Percentiles rank a stretch among this genome's conserved stretches.
Conservation (phyloP, 2,888 invertebrate species). For the Sussaba pulchella region DNA sequence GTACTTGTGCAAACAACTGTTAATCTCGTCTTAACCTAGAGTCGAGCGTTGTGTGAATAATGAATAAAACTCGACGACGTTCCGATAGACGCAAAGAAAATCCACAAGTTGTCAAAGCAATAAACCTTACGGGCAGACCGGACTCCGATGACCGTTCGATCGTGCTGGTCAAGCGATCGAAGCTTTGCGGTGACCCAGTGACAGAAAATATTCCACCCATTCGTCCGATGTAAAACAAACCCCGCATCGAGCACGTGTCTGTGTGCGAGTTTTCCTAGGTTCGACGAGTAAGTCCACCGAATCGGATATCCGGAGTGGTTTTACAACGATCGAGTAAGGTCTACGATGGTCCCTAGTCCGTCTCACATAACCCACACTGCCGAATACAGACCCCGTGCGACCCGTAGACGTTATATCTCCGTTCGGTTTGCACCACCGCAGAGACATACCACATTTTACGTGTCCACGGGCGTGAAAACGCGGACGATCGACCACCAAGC, state of each 20-base stretch:
- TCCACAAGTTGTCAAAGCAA: too few species aligned
- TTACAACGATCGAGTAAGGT: slow-evolving; percentile 70
- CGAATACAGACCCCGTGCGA: slow-evolving; percentile 13
- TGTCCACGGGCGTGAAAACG: slow-evolving; percentile 41
- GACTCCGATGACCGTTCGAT: too few species aligned
- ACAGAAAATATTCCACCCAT: too few species aligned
- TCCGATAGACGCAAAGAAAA: too few species aligned
- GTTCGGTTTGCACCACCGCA: slow-evolving; percentile 1
- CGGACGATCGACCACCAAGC: slow-evolving; percentile 47
- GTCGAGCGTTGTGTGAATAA: neutral
- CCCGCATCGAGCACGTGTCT: slow-evolving; percentile 1
- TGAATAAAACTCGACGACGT: too few species aligned
- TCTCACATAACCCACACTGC: slow-evolving; percentile 33
- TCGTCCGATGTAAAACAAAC: too few species aligned
- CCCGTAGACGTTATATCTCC: neutral
- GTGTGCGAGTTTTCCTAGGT: neutral
- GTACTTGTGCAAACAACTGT: slow-evolving; percentile 52
- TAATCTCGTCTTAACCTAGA: slow-evolving; percentile 71
- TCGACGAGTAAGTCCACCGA: slow-evolving; percentile 68
- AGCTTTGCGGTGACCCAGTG: too few species aligned
- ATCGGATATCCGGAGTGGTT: slow-evolving; percentile 73
- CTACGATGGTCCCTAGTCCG: slow-evolving; percentile 70
- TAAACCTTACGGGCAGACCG: too few species aligned
- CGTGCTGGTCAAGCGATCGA: too few species aligned
- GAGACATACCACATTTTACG: slow-evolving; percentile 14